A percentile compares a stretch with the other conserved stretches of the same genome.
These are phyloP conservation scores for Drosophila lacicola DNA, from an alignment of 2,888 invertebrate species.

Conservation along the genomic window DNA sequence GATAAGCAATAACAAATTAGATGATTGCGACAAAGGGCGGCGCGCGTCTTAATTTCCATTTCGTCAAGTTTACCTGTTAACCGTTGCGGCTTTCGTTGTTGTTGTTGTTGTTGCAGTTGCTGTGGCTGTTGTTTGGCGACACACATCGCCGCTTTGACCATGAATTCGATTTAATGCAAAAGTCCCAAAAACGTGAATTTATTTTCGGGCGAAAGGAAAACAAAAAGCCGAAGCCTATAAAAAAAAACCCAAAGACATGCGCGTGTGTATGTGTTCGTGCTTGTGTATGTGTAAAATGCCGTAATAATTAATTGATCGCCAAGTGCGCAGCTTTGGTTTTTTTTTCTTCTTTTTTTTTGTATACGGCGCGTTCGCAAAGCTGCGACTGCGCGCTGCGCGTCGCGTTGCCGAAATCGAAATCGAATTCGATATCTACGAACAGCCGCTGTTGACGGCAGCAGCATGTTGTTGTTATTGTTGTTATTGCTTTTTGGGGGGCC, in stretches of 20 bases:
- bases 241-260: conserved; percentile 62
- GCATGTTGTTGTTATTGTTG: conserved; percentile 23
- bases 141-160: conserved; percentile 72
- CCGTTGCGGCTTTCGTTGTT: conserved; percentile 30
- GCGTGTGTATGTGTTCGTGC: conserved; percentile 12
- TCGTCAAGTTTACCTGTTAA: conserved; percentile 71
- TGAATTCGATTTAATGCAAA: conserved; percentile 79
- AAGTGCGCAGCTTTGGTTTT: conserved; percentile 68
- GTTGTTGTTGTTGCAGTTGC: conserved; percentile 16
- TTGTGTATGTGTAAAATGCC: conserved; percentile 63
- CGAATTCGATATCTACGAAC: conserved; percentile 62
- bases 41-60: conserved; percentile 66
- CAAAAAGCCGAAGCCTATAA: conserved; percentile 41
- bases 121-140: conserved; percentile 63
- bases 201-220: conserved; percentile 32
- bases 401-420: conserved; percentile 32
- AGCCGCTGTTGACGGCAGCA: conserved; percentile 25
- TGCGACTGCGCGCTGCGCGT: conserved; percentile 21
- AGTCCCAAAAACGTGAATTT: conserved; percentile 65
- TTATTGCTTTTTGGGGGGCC: conserved; percentile 41
- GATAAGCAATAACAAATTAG: conserved; percentile 58
- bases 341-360: conserved; percentile 52
- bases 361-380: conserved; percentile 56
- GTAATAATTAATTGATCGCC: conserved; percentile 79
- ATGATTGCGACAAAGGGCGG: conserved; percentile 64